Conservation (phyloP, 2,797 vertebrate species). For the Caiman crocodilus region DNA sequence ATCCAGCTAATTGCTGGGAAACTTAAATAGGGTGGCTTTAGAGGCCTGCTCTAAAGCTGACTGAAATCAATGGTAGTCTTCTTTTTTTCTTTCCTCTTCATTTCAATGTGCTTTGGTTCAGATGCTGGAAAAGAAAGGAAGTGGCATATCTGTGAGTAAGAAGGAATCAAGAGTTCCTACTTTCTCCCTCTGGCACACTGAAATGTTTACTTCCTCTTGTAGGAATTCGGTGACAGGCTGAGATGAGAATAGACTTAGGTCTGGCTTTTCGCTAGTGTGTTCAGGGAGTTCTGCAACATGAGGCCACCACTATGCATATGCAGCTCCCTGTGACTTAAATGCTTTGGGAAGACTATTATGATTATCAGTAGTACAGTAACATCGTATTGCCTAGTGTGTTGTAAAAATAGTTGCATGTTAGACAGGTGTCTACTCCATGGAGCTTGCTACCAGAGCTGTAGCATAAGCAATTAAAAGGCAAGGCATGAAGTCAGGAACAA, state of each 20-base stretch:
- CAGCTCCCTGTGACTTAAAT: too few species aligned
- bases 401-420: background rate
- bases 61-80: background rate
- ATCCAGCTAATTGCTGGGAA: background rate
- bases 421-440: background rate
- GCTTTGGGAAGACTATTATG: too few species aligned
- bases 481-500: background rate
- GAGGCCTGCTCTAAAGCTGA: background rate
- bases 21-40: background rate
- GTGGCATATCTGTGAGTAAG: background rate
- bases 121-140: background rate
- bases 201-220: background rate
- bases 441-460: background rate
- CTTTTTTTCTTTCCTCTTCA: too few species aligned
- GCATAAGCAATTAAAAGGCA: background rate
- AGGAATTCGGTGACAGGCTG: background rate
- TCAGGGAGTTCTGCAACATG: too few species aligned
- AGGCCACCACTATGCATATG: too few species aligned
- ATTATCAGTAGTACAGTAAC: too few species aligned
- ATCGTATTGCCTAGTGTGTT: background rate
- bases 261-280: too few species aligned
- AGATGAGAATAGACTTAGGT: accelerated
- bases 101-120: too few species aligned
- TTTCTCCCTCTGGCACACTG: background rate
- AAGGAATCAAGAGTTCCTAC: background rate